Evolutionary conservation across 2,797 vertebrate genomes (phyloP).

Genomic region (Myotis daubentonii): DNA sequence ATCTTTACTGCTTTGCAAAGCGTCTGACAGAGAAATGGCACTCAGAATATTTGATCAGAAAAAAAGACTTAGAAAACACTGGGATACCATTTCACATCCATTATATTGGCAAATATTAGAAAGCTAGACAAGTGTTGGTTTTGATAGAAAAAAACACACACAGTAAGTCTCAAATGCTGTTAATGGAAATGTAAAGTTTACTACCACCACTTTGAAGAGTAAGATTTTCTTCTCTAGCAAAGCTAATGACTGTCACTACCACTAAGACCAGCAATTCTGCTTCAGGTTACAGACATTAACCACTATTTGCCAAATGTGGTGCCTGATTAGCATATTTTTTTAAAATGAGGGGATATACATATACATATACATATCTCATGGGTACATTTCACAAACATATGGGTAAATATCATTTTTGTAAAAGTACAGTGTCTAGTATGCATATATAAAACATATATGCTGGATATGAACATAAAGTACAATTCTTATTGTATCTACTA

Average conservation of each 20-base stretch:
- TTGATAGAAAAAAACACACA: background rate
- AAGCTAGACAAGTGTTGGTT: background rate
- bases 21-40: background rate
- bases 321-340: background rate
- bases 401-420: conserved; percentile 5
- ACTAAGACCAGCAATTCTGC: conserved; percentile 6
- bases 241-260: background rate
- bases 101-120: background rate
- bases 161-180: background rate
- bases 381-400: background rate
- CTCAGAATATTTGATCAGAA: conserved; percentile 32
- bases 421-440: background rate
- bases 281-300: background rate
- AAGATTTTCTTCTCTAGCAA: background rate
- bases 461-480: background rate
- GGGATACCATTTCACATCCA: background rate
- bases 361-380: background rate
- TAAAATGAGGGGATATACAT: background rate
- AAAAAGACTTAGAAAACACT: conserved; percentile 1
- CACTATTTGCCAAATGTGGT: background rate
- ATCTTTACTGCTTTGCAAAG: conserved; percentile 12
- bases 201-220: background rate
- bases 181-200: background rate
- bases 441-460: background rate
- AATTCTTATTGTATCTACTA: background rate